Percentiles rank a stretch among this genome's conserved stretches.
Conservation (phyloP, 2,888 invertebrate species). For the Torymus aiolomorphi region DNA sequence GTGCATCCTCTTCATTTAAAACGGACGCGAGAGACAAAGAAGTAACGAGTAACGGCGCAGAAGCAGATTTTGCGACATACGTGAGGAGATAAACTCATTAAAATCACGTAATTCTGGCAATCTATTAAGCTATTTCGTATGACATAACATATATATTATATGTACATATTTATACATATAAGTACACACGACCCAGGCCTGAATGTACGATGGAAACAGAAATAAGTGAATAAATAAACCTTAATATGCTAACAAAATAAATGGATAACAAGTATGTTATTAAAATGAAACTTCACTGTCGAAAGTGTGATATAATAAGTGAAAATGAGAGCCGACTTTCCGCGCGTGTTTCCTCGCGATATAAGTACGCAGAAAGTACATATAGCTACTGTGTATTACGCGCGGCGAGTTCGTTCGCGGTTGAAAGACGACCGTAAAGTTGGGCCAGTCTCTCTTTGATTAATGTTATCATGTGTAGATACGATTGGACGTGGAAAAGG, state of each 20-base stretch:
- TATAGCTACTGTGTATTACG: background rate
- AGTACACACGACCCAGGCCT: slow-evolving; percentile 38
- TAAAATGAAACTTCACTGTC: slow-evolving; percentile 44
- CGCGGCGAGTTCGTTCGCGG: background rate
- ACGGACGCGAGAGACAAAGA: background rate
- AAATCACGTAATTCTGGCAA: slow-evolving; percentile 14
- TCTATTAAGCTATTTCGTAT: slow-evolving; percentile 16
- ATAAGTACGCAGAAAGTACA: slow-evolving; percentile 12
- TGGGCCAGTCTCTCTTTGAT: background rate
- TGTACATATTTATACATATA: slow-evolving; percentile 2
- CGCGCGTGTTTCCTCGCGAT: background rate
- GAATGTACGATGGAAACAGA: slow-evolving; percentile 25
- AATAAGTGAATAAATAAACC: background rate
- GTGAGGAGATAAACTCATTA: background rate
- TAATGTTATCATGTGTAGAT: slow-evolving; percentile 41
- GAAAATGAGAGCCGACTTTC: slow-evolving; percentile 15
- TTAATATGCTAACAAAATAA: background rate
- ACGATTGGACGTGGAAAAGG: slow-evolving; percentile 6
- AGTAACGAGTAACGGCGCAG: background rate
- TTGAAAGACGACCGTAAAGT: background rate
- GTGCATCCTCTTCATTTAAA: slow-evolving; percentile 35
- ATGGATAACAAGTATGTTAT: slow-evolving; percentile 17
- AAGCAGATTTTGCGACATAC: background rate
- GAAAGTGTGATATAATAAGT: slow-evolving; percentile 44
- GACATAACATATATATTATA: background rate